Base-by-base conservation (phyloP, 2,113 vertebrate genomes). In the Grallaria varia region DNA sequence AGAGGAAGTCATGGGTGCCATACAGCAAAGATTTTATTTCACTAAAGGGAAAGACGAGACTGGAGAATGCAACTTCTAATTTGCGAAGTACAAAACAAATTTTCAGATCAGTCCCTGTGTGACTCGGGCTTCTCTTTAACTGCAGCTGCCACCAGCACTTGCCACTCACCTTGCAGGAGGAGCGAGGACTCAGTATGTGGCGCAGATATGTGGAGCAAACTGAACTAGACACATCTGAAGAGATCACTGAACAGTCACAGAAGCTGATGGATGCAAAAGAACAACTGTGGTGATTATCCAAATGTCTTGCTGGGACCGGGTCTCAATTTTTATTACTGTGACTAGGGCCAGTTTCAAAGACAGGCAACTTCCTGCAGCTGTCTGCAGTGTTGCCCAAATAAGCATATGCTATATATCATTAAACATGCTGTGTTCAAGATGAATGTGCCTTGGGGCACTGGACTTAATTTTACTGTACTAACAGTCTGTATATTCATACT, bases 401-500 rank as follows among this genome's bases (percentile, higher is more conserved):
- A 60, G 19, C 19, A 14, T 27, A 19, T 12, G 10, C 35, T 60
- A 6, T 16, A 15, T 4, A 30, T 21, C 55, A 25, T 62, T 42
- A 64, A 47, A 55, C 19, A 14, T 4, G 15, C 17, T 1, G 1
- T 30, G 31, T 35, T 15, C 23, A 13, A 75, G 37, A 17, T 28
- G 12, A 12, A 31, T 0, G 0, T 56, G 37, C 37, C 28, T 28
- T 45, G 59, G 7, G n/a, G 8, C 20, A 39, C 5, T 31, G 27
- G 37, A 23, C 31, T 52, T 76, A 22, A 71, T 72, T 58, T 44
- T 74, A 6, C 83, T 69, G 44, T 35, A 37, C 17, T 76, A 47
- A 13, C 14, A 47, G 40, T 44, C 35, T 44, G 6, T 33, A 12
- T 67, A 19, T n/a, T 44, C 56, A 30, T 18, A 40, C 4, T 33